Evolutionary conservation across 2,797 vertebrate genomes (phyloP).

Genomic region (Scyliorhinus canicula): DNA sequence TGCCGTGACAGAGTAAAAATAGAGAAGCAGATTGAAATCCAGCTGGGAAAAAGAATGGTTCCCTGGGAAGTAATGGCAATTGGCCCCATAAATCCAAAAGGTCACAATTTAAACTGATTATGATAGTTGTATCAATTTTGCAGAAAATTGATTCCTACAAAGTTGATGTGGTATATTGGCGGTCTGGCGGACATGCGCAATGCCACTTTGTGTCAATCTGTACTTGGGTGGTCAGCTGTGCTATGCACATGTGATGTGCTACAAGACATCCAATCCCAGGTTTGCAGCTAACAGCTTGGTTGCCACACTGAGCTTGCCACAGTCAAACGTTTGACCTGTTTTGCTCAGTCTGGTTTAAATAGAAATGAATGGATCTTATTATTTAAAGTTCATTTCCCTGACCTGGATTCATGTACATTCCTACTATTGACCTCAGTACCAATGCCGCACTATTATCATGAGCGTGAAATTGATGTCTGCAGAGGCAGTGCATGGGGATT

Average conservation of each 20-base stretch:
- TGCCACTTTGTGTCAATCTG: background rate
- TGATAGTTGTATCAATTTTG: background rate
- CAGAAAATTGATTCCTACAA: background rate
- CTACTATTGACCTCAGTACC: background rate
- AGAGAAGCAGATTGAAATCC: background rate
- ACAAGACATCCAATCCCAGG: background rate
- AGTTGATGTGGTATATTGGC: background rate
- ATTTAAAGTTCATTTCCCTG: constrained; percentile 15
- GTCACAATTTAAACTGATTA: background rate
- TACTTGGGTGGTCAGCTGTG: constrained; percentile 24
- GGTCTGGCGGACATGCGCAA: background rate
- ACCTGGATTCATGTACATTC: constrained; percentile 15
- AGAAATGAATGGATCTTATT: constrained; percentile 27
- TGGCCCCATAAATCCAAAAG: background rate
- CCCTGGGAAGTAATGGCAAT: background rate
- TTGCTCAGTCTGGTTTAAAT: constrained; percentile 24
- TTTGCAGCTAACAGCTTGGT: background rate
- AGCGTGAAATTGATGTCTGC: constrained; percentile 21
- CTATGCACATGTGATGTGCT: background rate
- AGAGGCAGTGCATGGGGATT: background rate
- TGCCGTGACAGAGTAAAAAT: background rate
- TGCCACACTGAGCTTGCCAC: background rate
- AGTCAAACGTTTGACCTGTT: constrained; percentile 29
- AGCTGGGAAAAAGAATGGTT: background rate
- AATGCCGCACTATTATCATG: background rate